Conservation (phyloP, 2,797 vertebrate genomes). For the Dryobates pubescens region DNA sequence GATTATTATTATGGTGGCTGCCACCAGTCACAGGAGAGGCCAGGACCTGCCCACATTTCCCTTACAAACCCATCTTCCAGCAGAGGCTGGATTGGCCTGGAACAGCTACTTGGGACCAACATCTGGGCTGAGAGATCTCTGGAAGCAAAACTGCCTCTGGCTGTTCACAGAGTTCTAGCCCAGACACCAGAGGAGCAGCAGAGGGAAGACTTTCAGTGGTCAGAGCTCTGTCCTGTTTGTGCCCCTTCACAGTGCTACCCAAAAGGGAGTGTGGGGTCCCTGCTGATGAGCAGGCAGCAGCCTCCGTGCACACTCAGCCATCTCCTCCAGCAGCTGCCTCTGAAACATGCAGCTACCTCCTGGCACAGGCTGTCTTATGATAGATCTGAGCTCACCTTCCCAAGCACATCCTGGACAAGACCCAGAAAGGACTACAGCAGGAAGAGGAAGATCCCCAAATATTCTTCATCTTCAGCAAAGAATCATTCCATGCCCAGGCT, state of each 20-base stretch:
- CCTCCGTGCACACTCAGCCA: not conserved
- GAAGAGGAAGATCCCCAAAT: constrained; percentile 19
- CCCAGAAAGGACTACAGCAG: not conserved
- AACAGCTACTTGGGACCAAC: constrained; percentile 20
- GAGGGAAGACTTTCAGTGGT: constrained; percentile 18
- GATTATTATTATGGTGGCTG: constrained; percentile 50
- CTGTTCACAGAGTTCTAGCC: constrained; percentile 43
- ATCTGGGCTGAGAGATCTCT: constrained; percentile 40
- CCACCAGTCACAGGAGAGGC: constrained; percentile 43
- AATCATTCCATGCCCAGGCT: constrained; percentile 1
- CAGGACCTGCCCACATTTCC: constrained; percentile 68
- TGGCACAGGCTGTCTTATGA: constrained; percentile 28
- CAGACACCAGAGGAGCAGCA: not conserved
- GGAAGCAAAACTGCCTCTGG: constrained; percentile 48
- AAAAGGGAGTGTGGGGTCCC: constrained; percentile 1
- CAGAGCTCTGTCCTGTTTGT: constrained; percentile 40
- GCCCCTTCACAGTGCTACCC: not conserved
- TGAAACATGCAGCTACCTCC: constrained; percentile 24
- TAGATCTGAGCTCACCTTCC: constrained; percentile 35
- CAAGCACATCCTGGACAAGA: constrained; percentile 12
- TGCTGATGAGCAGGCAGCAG: constrained; percentile 16
- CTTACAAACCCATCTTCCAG: constrained; percentile 63
- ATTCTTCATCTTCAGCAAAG: constrained; percentile 43
- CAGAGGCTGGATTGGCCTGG: constrained; percentile 46
- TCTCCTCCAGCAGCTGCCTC: constrained; percentile 12